phyloP scores from a whole-genome alignment of 1,140 invertebrate species.

The Colletes latitarsis region DNA sequence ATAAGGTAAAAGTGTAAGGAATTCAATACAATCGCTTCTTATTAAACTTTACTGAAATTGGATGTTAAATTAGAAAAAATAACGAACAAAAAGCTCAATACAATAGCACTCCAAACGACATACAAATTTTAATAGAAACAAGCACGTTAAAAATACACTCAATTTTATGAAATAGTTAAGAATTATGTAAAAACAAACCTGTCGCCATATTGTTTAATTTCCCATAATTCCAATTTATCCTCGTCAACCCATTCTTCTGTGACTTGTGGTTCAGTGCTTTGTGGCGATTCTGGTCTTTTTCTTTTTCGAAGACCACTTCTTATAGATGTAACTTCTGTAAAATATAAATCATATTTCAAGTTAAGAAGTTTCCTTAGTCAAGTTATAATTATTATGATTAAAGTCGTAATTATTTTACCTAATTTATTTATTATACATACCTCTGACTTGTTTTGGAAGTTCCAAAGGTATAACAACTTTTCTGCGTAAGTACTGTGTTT shows the following conservation, averaged over 20 bases:
- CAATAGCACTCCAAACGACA: background rate
- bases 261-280: conserved; percentile 94
- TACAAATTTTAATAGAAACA: background rate
- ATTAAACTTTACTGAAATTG: too few species aligned
- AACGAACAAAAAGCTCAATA: background rate
- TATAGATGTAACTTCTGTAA: conserved; percentile 94
- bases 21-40: background rate
- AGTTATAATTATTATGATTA: too few species aligned
- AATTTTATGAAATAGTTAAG: background rate
- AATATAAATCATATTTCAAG: conserved; percentile 18
- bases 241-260: conserved; percentile 98
- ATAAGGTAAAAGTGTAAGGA: conserved; percentile 26
- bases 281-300: conserved; percentile 93
- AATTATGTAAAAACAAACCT: conserved; percentile 81
- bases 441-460: conserved; percentile 93
- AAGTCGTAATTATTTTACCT: conserved; percentile 1
- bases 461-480: conserved; percentile 97
- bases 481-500: conserved; percentile 94
- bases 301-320: conserved; percentile 95
- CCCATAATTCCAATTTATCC: conserved; percentile 97
- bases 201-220: conserved; percentile 97
- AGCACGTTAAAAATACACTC: background rate
- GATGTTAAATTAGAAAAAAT: background rate
- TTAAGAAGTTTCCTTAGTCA: background rate
- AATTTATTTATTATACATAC: conserved; percentile 77